phyloP scores from a whole-genome alignment of 2,113 vertebrate genomes.

The Amphiprion ocellaris region DNA sequence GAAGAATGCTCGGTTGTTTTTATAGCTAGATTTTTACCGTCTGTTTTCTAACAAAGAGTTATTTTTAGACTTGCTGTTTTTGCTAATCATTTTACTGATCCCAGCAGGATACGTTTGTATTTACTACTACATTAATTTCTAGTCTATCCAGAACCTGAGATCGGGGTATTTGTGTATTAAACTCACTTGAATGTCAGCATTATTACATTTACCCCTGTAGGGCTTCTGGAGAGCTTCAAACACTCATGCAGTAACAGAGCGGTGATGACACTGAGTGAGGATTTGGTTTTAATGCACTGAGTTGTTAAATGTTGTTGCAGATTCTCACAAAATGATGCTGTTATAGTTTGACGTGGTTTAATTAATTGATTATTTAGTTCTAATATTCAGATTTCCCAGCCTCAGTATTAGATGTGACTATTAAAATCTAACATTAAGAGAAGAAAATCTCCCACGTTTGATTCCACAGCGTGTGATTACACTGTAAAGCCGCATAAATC shows the following conservation, averaged over 20 bases:
- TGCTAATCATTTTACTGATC: conserved; percentile 19
- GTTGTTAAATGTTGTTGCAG: background rate
- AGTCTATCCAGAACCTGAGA: background rate
- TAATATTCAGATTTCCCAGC: background rate
- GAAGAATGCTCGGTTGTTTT: conserved; percentile 19
- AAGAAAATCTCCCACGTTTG: background rate
- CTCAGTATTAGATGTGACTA: too few species aligned
- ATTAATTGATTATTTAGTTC: conserved; percentile 17
- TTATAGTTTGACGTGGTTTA: conserved; percentile 13
- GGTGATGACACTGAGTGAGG: conserved; percentile 4
- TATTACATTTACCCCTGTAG: conserved; percentile 13
- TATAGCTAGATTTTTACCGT: conserved; percentile 22
- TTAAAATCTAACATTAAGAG: conserved; percentile 18
- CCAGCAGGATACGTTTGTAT: background rate
- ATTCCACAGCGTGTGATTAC: conserved; percentile 16
- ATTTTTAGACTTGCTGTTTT: conserved; percentile 9
- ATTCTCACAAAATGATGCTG: background rate
- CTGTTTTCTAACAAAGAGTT: conserved; percentile 26
- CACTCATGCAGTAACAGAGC: background rate
- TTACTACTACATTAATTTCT: conserved; percentile 10
- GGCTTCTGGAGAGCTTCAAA: background rate
- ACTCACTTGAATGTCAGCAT: conserved; percentile 25
- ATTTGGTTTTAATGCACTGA: background rate
- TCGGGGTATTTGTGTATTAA: conserved; percentile 2
- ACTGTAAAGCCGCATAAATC: conserved; percentile 36